Base-by-base conservation (phyloP, 1,140 invertebrate species). In the Macrocentrus cingulum region DNA sequence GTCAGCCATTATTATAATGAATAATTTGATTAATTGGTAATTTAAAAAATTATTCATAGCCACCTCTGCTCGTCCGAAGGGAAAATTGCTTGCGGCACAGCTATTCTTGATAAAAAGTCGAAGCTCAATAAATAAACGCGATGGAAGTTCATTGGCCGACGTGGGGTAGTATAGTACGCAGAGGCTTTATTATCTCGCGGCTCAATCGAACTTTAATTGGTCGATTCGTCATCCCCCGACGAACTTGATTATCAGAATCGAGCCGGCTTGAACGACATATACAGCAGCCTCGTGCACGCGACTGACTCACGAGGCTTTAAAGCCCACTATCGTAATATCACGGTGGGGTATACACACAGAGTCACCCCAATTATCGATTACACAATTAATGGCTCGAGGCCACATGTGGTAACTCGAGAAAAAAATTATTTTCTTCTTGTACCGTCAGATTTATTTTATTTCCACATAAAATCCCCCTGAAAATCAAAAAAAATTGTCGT, bases 221-320 rank as follows among this genome's bases (percentile, higher is more conserved):
- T 65, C 75, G 74, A 78, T 80, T 80, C 76, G 76, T 78, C 74
- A 80, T 78, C 72, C 70, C 68, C 66, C 68, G 66, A 72, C 69
- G 75, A 79, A 74, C 75, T 77, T 76, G 76, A 78, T 78, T 78
- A 79, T 77, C 76, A 77, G 69, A 63, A 70, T 76, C 67, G 66
- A 62, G 55, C 61, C 32, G 55, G 61, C 56, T 71, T 66, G 60
- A 75, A 76, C 68, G 70, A 49, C 56, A 67, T 64, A 65, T 75
- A 75, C 44, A 16, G 15, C n/a, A 39, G 19, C 58, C 49, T 32
- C 45, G 53, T 74, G 72, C 76, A 76, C 74, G 74, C 74, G 70
- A 77, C 56, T 77, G 74, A 77, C 74, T 77, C 74, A 77, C 67
- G 68, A 66, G 25, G 25, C 25, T 71, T 70, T 71, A 71, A 73